Percentiles rank a stretch among this genome's conserved stretches.
These are phyloP conservation scores for Verasper variegatus DNA, from an alignment of 2,113 vertebrate species.

Conservation along the genomic window DNA sequence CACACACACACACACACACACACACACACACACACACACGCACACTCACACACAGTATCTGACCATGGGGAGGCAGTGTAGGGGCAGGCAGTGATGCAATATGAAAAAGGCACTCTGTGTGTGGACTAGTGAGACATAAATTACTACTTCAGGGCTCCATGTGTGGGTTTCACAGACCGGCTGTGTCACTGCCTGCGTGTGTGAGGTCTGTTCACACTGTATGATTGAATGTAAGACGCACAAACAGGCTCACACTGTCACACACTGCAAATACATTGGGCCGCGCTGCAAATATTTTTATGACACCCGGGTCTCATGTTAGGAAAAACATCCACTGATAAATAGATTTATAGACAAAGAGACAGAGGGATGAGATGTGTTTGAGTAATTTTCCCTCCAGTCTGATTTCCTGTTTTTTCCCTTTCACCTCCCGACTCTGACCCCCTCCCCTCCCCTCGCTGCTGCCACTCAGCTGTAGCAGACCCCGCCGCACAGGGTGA, in stretches of 20 bases:
- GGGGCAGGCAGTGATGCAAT: background rate
- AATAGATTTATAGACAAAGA: background rate
- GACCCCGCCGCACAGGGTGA: conserved; percentile 69
- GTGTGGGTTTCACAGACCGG: conserved; percentile 10
- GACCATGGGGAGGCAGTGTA: conserved; percentile 60
- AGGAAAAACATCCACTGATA: background rate
- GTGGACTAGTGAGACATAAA: conserved; percentile 28
- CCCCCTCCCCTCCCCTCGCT: conserved; percentile 16
- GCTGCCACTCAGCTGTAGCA: conserved; percentile 49
- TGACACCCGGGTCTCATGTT: background rate
- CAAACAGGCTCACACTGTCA: conserved; percentile 4
- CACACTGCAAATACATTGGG: conserved; percentile 9
- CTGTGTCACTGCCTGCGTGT: conserved; percentile 12
- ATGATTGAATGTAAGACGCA: conserved; percentile 24
- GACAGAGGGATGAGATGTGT: background rate
- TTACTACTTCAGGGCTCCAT: conserved; percentile 36
- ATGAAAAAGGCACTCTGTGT: background rate
- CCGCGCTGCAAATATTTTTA: background rate
- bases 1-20: background rate
- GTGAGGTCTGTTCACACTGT: conserved; percentile 32
- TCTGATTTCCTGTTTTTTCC: conserved; percentile 15
- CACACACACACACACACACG: background rate
- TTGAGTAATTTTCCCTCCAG: background rate
- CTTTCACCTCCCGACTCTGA: background rate
- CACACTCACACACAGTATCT: background rate